A percentile compares a stretch with the other conserved stretches of the same genome.
Evolutionary conservation across 2,888 invertebrate species (phyloP).

Genomic region (Orchestes rusci): DNA sequence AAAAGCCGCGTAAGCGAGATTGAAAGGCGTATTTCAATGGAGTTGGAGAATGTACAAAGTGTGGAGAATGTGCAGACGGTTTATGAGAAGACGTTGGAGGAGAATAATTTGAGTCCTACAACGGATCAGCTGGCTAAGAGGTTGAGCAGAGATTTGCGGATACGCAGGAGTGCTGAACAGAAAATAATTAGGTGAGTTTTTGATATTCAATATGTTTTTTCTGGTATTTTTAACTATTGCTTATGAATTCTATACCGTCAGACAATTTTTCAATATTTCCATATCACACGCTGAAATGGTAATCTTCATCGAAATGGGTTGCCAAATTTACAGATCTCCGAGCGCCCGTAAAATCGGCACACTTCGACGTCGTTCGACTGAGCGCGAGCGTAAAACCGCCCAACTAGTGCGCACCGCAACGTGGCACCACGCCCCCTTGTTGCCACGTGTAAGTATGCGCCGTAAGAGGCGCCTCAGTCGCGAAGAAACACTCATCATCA

Average conservation of each 20-base stretch:
- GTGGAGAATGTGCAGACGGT: conserved; percentile 61
- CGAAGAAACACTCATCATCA: conserved; percentile 29
- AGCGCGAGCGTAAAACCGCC: conserved; percentile 40
- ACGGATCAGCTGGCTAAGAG: conserved; percentile 65
- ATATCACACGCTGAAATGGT: too few relatives aligned
- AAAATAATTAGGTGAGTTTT: conserved; percentile 50
- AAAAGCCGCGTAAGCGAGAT: conserved; percentile 68
- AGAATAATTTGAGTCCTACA: conserved; percentile 56
- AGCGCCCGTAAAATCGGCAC: conserved; percentile 76
- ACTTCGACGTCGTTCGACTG: conserved; percentile 64
- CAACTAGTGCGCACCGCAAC: conserved; percentile 51
- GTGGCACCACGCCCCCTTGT: conserved; percentile 48
- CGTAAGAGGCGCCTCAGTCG: conserved; percentile 44
- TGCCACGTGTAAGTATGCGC: conserved; percentile 47
- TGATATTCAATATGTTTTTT: too few relatives aligned
- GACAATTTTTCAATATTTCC: too few relatives aligned
- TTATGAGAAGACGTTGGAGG: conserved; percentile 66
- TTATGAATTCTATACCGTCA: too few relatives aligned
- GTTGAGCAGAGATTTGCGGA: conserved; percentile 66
- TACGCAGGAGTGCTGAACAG: conserved; percentile 60
- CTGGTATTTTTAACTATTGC: too few relatives aligned
- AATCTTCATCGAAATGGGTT: too few relatives aligned
- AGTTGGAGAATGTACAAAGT: conserved; percentile 32
- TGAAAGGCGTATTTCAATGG: conserved; percentile 38
- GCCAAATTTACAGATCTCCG: conserved; percentile 63